Evolutionary conservation across 2,888 invertebrate genomes (phyloP).

Genomic region (Megaustenia siamemsis): DNA sequence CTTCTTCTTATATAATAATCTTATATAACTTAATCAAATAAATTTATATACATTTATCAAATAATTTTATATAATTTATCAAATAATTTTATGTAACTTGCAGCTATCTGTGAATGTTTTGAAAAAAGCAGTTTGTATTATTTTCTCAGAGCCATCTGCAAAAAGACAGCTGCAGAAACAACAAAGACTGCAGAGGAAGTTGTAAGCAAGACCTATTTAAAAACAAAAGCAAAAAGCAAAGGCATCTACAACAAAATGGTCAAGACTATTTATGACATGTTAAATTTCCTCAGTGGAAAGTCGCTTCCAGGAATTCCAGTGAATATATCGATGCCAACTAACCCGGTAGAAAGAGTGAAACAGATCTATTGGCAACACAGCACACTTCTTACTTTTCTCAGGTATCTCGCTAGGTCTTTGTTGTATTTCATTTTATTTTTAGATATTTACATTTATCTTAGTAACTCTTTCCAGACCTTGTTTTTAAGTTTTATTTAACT

Average conservation of each 20-base stretch:
- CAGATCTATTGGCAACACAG: constrained; percentile 80
- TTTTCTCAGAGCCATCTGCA: constrained; percentile 62
- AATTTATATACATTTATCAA: no score
- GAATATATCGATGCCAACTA: constrained; percentile 75
- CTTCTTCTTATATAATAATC: no score
- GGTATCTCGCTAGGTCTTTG: constrained; percentile 67
- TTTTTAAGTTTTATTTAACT: no score
- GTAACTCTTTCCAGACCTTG: no score
- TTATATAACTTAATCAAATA: no score
- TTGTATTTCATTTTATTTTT: no score
- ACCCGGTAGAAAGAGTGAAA: constrained; percentile 77
- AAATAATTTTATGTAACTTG: no score
- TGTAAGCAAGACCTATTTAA: constrained; percentile 18
- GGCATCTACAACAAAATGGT: constrained; percentile 57
- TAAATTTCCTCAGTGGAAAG: constrained; percentile 76
- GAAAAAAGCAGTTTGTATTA: background rate
- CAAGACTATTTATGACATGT: constrained; percentile 80
- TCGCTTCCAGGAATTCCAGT: constrained; percentile 78
- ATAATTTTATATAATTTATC: no score
- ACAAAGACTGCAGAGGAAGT: constrained; percentile 56
- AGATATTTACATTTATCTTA: no score
- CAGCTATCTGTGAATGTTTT: background rate
- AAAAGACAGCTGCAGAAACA: constrained; percentile 64
- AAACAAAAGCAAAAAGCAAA: constrained; percentile 16
- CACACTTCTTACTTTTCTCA: constrained; percentile 79